phyloP scores from a whole-genome alignment of 2,797 vertebrate genomes.

The Smutsia temminckii region DNA sequence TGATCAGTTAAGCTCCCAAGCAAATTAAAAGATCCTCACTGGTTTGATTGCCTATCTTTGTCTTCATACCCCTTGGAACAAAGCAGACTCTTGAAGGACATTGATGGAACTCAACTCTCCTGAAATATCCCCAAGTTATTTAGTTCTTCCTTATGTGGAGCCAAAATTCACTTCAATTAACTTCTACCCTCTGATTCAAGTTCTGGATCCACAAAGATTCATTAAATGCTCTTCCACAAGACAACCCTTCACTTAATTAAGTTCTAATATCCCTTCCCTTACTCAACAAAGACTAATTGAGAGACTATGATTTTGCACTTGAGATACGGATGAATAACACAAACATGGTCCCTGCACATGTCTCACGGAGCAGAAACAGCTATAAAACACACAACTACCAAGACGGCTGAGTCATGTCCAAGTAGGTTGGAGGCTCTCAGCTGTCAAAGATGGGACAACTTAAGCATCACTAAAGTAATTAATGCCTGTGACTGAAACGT shows the following conservation, averaged over 20 bases:
- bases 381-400: neutral
- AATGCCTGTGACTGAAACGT: neutral
- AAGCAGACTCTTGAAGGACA: neutral
- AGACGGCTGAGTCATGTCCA: neutral
- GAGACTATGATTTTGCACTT: neutral
- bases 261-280: neutral
- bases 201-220: neutral
- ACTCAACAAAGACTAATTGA: neutral
- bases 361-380: neutral
- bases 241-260: neutral
- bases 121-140: neutral
- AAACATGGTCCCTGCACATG: neutral
- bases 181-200: neutral
- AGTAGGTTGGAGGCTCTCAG: neutral
- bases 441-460: neutral
- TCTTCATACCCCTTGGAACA: neutral
- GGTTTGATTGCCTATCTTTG: neutral
- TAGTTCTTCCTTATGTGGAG: neutral
- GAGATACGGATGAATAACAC: neutral
- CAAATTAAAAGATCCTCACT: neutral
- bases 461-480: neutral
- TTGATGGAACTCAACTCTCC: neutral
- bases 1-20: neutral
- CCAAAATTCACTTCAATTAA: neutral
- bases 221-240: neutral